Percentiles rank a stretch among this genome's conserved stretches.
phyloP scores from a whole-genome alignment of 2,113 vertebrate species.

The Corydoras sp. region DNA sequence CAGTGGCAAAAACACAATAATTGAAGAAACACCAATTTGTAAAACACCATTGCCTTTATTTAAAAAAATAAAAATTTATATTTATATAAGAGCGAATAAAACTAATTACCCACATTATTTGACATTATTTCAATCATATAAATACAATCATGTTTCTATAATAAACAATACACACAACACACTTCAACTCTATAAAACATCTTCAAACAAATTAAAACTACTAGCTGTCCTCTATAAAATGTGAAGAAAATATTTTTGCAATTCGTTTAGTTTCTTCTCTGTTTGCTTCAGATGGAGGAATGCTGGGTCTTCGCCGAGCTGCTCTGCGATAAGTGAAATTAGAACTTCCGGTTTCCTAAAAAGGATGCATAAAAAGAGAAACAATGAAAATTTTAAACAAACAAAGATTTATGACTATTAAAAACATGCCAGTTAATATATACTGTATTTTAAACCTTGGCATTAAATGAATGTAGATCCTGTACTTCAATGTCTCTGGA shows the following conservation, averaged over 20 bases:
- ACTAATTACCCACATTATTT: slow-evolving; percentile 25
- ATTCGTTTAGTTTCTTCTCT: slow-evolving; percentile 78
- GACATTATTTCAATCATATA: slow-evolving; percentile 11
- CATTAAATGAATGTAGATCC: too few relatives aligned
- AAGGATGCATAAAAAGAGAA: not conserved
- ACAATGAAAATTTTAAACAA: too few relatives aligned
- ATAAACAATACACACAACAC: slow-evolving; percentile 2
- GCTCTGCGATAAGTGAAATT: slow-evolving; percentile 44
- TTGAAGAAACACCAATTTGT: not conserved
- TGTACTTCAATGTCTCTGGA: too few relatives aligned
- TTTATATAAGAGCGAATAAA: slow-evolving; percentile 1
- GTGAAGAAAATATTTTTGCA: slow-evolving; percentile 80
- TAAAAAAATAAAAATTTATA: slow-evolving; percentile 22
- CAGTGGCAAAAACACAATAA: too few relatives aligned
- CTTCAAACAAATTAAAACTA: not conserved
- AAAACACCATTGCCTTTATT: slow-evolving; percentile 31
- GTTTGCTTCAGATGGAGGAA: slow-evolving; percentile 48
- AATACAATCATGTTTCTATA: slow-evolving; percentile 6
- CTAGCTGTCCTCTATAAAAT: slow-evolving; percentile 60
- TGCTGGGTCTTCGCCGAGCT: slow-evolving; percentile 50
- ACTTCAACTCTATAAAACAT: not conserved
- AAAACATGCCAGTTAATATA: too few relatives aligned
- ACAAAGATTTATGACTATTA: too few relatives aligned
- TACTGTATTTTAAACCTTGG: too few relatives aligned
- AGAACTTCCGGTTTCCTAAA: slow-evolving; percentile 28